Evolutionary conservation across 2,797 vertebrate species (phyloP), one percentile per base, ranked within the genome.

Genomic region (Holocentrus rufus): DNA sequence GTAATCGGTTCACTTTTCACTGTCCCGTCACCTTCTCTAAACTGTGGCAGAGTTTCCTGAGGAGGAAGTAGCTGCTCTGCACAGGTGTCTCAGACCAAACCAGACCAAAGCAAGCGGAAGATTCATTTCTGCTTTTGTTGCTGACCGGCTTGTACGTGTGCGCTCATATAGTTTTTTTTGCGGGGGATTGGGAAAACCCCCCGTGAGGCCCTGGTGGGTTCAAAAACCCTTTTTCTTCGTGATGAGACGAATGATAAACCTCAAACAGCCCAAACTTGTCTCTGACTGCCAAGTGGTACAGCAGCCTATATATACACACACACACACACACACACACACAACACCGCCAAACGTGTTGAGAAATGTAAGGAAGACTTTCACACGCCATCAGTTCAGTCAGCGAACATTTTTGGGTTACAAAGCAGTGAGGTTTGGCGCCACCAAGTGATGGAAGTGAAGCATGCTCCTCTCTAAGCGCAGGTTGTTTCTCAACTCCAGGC

Each of bases 81-180:
- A 88, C 92, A 92, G 89, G 91, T 93, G 89, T 88, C 63, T 63
- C 23, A 39, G 11, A 9, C 20, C 25, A 66, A 79, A 44, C 73
- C 63, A 89, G 85, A 88, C 77, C 80, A 79, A 64, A 87, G 81
- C 61, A 53, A 61, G 50, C 59, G 50, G 31, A 47, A 65, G 36
- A 55, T 58, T 76, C 66, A 65, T 74, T 85, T 85, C 80, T 83
- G 49, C 72, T 77, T 89, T 84, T 57, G 46, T 59, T 6, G 1
- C 23, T 59, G 5, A 58, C n/a, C 65, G 8, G 36, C 8, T 10
- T 60, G 4, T 30, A 11, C 30, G 25, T 14, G 14, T 11, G 20
- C 52, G 7, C 23, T 5, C 6, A 14, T 6, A 4, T 9, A 7
- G 11, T 27, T 27, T 55, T 25, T 27, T 13, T 13, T 55, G 53